phyloP scores from a whole-genome alignment of 2,113 vertebrate genomes.

The Paedocypris sp. region DNA sequence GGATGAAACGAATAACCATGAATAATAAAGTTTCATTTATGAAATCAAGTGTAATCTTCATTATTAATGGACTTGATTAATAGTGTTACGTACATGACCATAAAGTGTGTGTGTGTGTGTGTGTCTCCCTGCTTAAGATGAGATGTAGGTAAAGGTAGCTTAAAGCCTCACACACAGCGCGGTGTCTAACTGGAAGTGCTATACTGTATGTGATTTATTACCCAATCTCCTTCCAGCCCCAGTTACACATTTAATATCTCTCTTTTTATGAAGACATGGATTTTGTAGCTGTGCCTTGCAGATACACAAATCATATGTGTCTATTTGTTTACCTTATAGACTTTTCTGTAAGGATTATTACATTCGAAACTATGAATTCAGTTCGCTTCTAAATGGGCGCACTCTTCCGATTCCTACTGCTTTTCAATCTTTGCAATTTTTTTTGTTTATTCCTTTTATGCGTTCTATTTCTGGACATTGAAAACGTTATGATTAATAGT shows the following conservation, averaged over 20 bases:
- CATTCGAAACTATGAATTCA: neutral
- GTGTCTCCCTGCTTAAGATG: too few relatives aligned
- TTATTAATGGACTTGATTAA: too few relatives aligned
- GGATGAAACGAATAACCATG: constrained; percentile 54
- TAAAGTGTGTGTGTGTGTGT: too few relatives aligned
- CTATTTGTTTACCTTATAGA: constrained; percentile 32
- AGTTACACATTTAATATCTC: constrained; percentile 36
- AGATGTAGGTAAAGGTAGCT: neutral
- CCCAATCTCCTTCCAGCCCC: constrained; percentile 22
- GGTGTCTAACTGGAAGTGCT: too few relatives aligned
- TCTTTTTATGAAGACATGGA: constrained; percentile 35
- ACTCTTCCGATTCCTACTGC: neutral
- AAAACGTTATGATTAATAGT: too few relatives aligned
- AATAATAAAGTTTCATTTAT: too few relatives aligned
- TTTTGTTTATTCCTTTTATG: neutral
- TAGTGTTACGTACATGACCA: too few relatives aligned
- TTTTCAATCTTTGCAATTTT: neutral
- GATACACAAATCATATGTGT: constrained; percentile 38
- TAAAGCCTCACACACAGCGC: neutral
- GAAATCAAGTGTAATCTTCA: too few relatives aligned
- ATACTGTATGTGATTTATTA: constrained; percentile 40
- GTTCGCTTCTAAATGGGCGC: neutral
- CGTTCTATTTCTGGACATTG: neutral
- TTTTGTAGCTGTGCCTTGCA: constrained; percentile 22
- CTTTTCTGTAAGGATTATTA: constrained; percentile 6